Evolutionary conservation across 1,140 invertebrate species (phyloP), one percentile per base, ranked within the genome.

Genomic region (Ptiloglossa arizonensis): DNA sequence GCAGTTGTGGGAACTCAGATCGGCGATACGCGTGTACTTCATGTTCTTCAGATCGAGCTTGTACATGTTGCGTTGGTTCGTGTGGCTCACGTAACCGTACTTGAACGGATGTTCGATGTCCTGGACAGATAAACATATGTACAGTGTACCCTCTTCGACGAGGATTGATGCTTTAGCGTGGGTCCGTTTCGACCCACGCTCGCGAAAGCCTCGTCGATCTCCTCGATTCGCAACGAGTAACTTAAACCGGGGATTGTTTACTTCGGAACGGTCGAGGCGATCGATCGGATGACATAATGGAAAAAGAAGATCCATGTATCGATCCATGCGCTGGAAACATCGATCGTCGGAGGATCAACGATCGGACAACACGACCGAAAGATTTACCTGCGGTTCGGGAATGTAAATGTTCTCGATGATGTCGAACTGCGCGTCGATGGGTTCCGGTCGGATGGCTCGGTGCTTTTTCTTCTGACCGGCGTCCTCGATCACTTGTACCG

Each of bases 371-470:
- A 57, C 3, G 22, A 27, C 2, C 9, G 13, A 9, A 13, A 52
- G 44, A 72, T 66, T 19, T 78, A 94, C 94, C 90, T 94, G 93
- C 35, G 89, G 86, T 13, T 95, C 94, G 2, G 96, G 96, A 60
- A 97, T 94, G 89, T 96, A 96, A 35, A 97, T 90, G 73, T 95
- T 94, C 78, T 94, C 92, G 22, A 97, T 96, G 66, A 96, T 92
- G 91, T 97, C 96, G 90, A 97, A 97, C 87, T 96, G 95, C 8
- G 96, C 95, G 86, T 96, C 96, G 41, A 97, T 95, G 3, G 96
- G 96, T 87, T 97, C 96, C 0, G 96, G 96, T 88, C 97, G 96
- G 1, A 97, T 95, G 0, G 96, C 95, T 86, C 96, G 95, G 87
- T 97, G 96, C 88, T 96, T 96, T 77, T 94, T 93, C 88, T 96